Conservation (phyloP, 2,113 vertebrate species). For the Atlantisia rogersi region DNA sequence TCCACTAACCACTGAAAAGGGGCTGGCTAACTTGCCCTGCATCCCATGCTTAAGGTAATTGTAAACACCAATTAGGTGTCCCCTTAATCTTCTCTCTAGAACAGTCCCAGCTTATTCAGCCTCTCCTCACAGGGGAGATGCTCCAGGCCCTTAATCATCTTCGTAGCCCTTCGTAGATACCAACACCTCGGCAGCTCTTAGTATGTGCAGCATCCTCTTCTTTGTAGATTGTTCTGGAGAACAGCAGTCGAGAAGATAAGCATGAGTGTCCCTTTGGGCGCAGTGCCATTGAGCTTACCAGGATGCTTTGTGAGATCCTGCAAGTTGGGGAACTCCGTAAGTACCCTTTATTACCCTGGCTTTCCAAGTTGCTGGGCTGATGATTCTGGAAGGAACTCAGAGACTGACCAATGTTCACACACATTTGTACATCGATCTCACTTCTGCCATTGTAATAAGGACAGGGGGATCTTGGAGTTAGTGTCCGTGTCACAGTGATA, state of each 20-base stretch:
- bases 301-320: slow-evolving; percentile 95
- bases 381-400: not conserved
- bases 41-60: too few species aligned
- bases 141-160: too few species aligned
- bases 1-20: too few species aligned
- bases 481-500: not conserved
- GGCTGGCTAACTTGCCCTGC: too few species aligned
- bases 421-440: not conserved
- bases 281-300: slow-evolving; percentile 95
- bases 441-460: not conserved
- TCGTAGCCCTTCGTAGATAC: not conserved
- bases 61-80: too few species aligned
- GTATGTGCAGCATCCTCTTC: not conserved
- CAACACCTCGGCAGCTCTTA: not conserved
- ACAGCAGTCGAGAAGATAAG: slow-evolving; percentile 96
- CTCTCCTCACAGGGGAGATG: too few species aligned
- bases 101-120: too few species aligned
- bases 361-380: not conserved
- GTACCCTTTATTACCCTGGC: slow-evolving; percentile 39
- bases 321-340: slow-evolving; percentile 98
- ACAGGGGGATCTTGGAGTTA: not conserved
- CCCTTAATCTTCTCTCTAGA: too few species aligned
- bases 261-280: slow-evolving; percentile 98
- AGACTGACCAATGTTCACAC: not conserved
- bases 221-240: slow-evolving; percentile 92